phyloP scores from a whole-genome alignment of 2,113 vertebrate genomes.

The Vulpes ferrilata region DNA sequence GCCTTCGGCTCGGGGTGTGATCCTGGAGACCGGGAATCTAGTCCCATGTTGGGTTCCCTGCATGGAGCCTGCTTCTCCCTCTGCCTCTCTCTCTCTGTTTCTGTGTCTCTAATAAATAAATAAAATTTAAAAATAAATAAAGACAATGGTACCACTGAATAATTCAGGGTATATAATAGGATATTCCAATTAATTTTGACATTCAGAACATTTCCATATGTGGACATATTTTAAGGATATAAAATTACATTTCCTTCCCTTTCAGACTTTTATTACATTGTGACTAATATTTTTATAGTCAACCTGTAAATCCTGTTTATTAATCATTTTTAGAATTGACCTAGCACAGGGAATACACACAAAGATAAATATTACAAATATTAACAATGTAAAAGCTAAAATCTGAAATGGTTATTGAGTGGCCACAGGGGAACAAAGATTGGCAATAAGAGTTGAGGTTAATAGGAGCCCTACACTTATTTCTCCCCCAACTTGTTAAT shows the following conservation, averaged over 20 bases:
- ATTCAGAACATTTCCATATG: not conserved
- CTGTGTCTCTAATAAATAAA: too few species aligned
- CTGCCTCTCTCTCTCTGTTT: too few species aligned
- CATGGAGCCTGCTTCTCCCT: too few species aligned
- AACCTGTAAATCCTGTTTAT: not conserved
- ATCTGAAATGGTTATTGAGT: not conserved
- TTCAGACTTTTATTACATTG: not conserved
- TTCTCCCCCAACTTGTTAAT: not conserved
- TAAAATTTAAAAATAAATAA: not conserved
- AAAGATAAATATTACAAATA: not conserved
- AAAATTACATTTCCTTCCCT: not conserved
- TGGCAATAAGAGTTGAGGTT: not conserved
- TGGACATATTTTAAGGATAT: not conserved
- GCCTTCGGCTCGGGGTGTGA: too few species aligned
- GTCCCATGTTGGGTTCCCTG: too few species aligned
- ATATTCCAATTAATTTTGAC: not conserved
- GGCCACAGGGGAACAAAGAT: too few species aligned
- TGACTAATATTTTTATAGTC: not conserved
- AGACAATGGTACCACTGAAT: too few species aligned
- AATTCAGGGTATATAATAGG: not conserved
- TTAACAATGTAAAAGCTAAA: not conserved
- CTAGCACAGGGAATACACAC: not conserved
- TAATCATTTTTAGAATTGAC: not conserved
- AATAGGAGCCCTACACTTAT: not conserved
- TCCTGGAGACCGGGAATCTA: too few species aligned